Evolutionary conservation across 2,113 vertebrate species (phyloP), one percentile per base, ranked within the genome.

Genomic region (Plectropomus leopardus): DNA sequence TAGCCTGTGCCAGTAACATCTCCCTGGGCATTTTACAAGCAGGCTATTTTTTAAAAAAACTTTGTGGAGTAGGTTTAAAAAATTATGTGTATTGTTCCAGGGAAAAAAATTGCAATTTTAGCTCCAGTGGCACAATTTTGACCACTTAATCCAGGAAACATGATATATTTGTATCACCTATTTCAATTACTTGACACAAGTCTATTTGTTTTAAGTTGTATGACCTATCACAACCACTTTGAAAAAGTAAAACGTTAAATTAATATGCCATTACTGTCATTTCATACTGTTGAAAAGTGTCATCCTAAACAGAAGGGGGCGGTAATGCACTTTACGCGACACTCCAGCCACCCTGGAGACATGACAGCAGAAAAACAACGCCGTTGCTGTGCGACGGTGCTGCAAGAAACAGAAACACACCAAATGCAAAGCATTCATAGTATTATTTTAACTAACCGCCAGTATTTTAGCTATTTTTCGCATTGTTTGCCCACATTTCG

Each of bases 341-440:
- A 17, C 24, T 10, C n/a, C 21, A 26, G 1, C 42, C 17, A 3
- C 23, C 8, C 4, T 8, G 0, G 1, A 23, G 1, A 54, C n/a
- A n/a, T n/a, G 28, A 32, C 14, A 23, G 7, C 53, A 50, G 59
- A 74, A 79, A 55, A 74, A 79, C 53, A 60, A 0, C 3, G 3
- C 13, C 15, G 92, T 93, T 90, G 88, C 90, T 78, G 86, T 17
- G 90, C 81, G 69, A 90, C 76, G 8, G 0, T 2, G 24, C 21
- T 23, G 7, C 26, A 3, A n/a, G n/a, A n/a, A n/a, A n/a, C n/a
- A n/a, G n/a, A n/a, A n/a, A 50, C 16, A n/a, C 2, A 60, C 16
- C 0, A 24, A 19, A 17, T 36, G 59, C 50, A 26, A 1, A 32
- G 23, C 17, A 5, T 16, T 2, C 4, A 7, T 14, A 5, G 6